A percentile compares a stretch with the other conserved stretches of the same genome.
Conservation (phyloP, 2,888 invertebrate genomes). For the Pimpla rufipes region DNA sequence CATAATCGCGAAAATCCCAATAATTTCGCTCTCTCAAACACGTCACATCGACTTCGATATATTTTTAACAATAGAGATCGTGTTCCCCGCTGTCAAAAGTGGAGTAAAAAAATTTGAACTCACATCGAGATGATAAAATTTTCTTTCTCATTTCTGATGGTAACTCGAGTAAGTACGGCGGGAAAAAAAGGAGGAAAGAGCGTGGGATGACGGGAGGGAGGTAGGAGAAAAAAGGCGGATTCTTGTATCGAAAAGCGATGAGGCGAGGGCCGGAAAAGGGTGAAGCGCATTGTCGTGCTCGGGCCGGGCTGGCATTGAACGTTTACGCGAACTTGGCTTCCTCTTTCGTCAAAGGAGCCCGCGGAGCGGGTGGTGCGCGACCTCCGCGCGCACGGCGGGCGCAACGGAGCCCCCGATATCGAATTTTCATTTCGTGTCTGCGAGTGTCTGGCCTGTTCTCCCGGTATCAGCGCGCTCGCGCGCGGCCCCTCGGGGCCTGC, state of each 20-base stretch:
- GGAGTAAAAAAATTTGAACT: too few species aligned
- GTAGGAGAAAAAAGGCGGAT: not conserved
- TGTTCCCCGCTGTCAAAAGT: too few species aligned
- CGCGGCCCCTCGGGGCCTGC: constrained; percentile 53
- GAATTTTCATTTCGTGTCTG: constrained; percentile 57
- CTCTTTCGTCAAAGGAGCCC: constrained; percentile 23
- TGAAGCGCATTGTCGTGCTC: constrained; percentile 13
- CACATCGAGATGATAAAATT: constrained; percentile 11
- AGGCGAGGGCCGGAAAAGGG: constrained; percentile 13
- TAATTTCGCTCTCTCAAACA: not conserved
- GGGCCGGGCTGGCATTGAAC: constrained; percentile 14
- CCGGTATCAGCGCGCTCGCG: constrained; percentile 45
- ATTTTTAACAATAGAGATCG: too few species aligned
- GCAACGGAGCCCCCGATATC: constrained; percentile 42
- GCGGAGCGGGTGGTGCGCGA: not conserved
- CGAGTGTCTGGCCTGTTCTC: constrained; percentile 28
- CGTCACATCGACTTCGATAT: not conserved
- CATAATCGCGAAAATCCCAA: not conserved
- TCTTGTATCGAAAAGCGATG: constrained; percentile 23
- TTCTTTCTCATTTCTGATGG: constrained; percentile 6
- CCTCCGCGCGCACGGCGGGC: not conserved
- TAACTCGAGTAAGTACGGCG: constrained; percentile 19
- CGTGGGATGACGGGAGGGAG: too few species aligned
- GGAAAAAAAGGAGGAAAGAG: too few species aligned
- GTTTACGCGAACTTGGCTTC: constrained; percentile 23